phyloP scores from a whole-genome alignment of 2,888 invertebrate species.

The Seira musarum region DNA sequence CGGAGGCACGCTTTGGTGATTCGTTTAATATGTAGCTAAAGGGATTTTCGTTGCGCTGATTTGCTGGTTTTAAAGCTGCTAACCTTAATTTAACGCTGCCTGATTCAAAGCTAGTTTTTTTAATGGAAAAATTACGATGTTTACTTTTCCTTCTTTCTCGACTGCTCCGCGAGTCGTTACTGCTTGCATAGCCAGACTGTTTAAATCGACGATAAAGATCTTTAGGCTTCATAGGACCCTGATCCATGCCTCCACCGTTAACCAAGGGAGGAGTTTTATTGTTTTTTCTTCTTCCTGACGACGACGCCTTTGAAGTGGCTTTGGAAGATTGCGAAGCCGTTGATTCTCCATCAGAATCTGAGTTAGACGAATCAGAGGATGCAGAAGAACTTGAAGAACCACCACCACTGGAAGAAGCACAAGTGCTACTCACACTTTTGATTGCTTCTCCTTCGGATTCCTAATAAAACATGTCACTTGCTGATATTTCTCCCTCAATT shows the following conservation, averaged over 20 bases:
- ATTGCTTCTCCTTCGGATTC: conserved; percentile 71
- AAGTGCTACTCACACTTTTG: conserved; percentile 68
- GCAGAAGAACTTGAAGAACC: conserved; percentile 21
- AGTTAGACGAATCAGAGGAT: conserved; percentile 62
- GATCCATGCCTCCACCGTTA: conserved; percentile 68
- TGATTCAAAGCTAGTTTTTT: conserved; percentile 54
- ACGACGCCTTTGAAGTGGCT: conserved; percentile 23
- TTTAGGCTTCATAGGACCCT: neutral
- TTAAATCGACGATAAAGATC: conserved; percentile 9
- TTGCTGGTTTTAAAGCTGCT: conserved; percentile 73
- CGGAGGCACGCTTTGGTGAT: conserved; percentile 21
- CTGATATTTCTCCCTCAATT: too few relatives aligned
- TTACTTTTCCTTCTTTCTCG: conserved; percentile 51
- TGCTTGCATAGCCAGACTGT: conserved; percentile 50
- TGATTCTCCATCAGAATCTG: conserved; percentile 65
- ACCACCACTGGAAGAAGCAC: conserved; percentile 36
- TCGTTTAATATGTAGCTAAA: conserved; percentile 29
- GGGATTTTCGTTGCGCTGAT: conserved; percentile 15
- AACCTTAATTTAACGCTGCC: conserved; percentile 75
- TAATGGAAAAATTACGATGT: conserved; percentile 55
- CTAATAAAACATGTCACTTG: conserved; percentile 71
- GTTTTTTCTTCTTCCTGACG: neutral
- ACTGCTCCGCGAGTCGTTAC: conserved; percentile 61
- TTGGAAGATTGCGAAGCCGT: conserved; percentile 54
- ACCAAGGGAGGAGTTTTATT: conserved; percentile 18